Evolutionary conservation across 2,797 vertebrate species (phyloP), one percentile per base, ranked within the genome.

Genomic region (Platyrinchus mystaceus): DNA sequence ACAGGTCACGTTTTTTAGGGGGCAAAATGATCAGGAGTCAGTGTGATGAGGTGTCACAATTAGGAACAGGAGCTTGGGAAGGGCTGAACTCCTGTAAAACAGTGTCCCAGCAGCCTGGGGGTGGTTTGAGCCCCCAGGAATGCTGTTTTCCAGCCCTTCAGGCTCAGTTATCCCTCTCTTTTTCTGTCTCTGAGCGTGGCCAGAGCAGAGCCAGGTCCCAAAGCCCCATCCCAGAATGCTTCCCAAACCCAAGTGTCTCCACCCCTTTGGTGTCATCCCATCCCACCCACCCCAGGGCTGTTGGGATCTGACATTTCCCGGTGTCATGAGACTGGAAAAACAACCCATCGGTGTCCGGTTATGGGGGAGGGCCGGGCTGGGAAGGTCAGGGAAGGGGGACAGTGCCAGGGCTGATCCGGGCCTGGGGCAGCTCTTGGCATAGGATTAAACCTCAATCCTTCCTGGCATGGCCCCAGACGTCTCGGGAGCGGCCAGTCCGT

Each of bases 331-430:
- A 7, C 24, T 73, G 90, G 86, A 43, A 79, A 75, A 62, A 46
- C 3, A 2, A 15, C 16, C 80, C 6, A 0, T 1, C 0, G 5
- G 75, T 53, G 76, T 79, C 70, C 28, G 30, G 39, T 44, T 46
- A 7, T 27, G 0, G 3, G 2, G 1, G 2, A 0, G 10, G 32
- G 39, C 4, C 1, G 16, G 46, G 52, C 52, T 2, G 49, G 66
- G 27, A 63, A 79, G 74, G 50, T 52, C 71, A 14, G 73, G 37
- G 73, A 10, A 37, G 27, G 14, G 18, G 47, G 27, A 3, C 2
- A 5, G 50, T 78, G 77, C 47, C 80, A 53, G 77, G 73, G 59
- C 75, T 22, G 46, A 55, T 78, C 75, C 24, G 14, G 74, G 68
- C 1, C 9, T 2, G 5, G 50, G 64, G 26, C 62, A 68, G 90